Percentiles rank a stretch among this genome's conserved stretches.
Evolutionary conservation across 2,888 invertebrate genomes (phyloP).

Genomic region (Tholera decimalis): DNA sequence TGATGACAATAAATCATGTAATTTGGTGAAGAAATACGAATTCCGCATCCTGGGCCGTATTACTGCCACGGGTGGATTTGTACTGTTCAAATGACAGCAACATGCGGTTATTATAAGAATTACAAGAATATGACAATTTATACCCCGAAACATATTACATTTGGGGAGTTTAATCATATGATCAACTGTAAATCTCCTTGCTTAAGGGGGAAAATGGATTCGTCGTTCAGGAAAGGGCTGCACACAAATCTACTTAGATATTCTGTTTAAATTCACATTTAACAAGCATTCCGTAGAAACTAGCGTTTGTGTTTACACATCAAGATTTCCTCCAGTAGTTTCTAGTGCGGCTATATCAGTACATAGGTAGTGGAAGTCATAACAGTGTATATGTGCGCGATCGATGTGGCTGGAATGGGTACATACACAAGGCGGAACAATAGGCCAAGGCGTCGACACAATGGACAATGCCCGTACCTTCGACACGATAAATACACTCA

Average conservation of each 20-base stretch:
- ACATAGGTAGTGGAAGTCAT: conserved; percentile 76
- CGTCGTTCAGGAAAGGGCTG: conserved; percentile 65
- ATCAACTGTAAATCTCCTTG: conserved; percentile 74
- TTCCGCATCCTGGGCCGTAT: conserved; percentile 74
- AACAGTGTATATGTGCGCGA: conserved; percentile 80
- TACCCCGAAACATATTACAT: conserved; percentile 80
- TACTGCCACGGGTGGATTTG: conserved; percentile 80
- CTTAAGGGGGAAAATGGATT: conserved; percentile 70
- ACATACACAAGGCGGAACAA: conserved; percentile 84
- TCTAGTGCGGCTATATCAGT: conserved; percentile 70
- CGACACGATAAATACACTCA: conserved; percentile 85
- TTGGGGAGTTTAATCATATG: conserved; percentile 76
- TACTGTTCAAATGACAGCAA: conserved; percentile 82
- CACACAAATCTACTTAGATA: conserved; percentile 59
- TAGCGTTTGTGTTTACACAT: conserved; percentile 58
- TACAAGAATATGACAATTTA: conserved; percentile 85
- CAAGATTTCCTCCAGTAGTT: conserved; percentile 69
- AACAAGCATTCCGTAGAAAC: conserved; percentile 54
- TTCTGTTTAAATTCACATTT: conserved; percentile 54
- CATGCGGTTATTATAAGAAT: conserved; percentile 84
- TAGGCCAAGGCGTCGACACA: conserved; percentile 86
- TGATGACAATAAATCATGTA: conserved; percentile 90
- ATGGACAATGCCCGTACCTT: conserved; percentile 88
- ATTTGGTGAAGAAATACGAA: conserved; percentile 86
- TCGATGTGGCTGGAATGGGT: conserved; percentile 78